A percentile compares a stretch with the other conserved stretches of the same genome.
Evolutionary conservation across 2,113 vertebrate genomes (phyloP).

Genomic region (Heterocephalus glaber): DNA sequence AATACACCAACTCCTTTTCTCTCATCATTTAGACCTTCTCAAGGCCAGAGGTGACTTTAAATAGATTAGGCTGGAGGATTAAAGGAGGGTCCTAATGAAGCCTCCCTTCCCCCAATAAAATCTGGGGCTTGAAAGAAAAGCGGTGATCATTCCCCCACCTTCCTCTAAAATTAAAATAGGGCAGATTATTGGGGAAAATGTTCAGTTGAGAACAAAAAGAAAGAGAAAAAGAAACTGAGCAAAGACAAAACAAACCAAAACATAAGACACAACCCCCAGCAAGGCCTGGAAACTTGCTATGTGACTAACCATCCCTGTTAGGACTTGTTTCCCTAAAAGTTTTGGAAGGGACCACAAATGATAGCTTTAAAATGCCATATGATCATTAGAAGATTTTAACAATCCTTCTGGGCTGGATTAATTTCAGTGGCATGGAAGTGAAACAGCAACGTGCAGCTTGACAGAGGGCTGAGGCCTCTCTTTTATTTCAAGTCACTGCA

Average conservation of each 20-base stretch:
- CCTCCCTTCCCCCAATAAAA: background rate
- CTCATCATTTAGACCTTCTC: background rate
- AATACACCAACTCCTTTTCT: conserved; percentile 39
- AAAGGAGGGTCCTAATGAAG: background rate
- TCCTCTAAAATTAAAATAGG: background rate
- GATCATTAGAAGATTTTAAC: conserved; percentile 47
- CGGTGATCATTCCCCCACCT: background rate
- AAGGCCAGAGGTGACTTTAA: background rate
- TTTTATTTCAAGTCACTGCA: background rate
- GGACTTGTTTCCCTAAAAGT: conserved; percentile 56
- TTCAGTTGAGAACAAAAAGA: background rate
- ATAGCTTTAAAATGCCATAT: conserved; percentile 62
- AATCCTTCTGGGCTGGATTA: background rate
- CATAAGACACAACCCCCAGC: conserved; percentile 11
- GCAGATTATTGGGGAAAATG: background rate
- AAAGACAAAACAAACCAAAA: conserved; percentile 8
- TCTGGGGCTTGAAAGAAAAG: background rate
- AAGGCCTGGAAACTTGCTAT: conserved; percentile 57
- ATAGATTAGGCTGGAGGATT: background rate
- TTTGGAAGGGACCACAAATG: conserved; percentile 69
- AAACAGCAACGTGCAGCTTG: conserved; percentile 42
- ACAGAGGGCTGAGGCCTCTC: background rate
- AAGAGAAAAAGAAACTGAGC: background rate
- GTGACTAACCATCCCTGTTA: conserved; percentile 53
- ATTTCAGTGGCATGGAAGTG: background rate